Evolutionary conservation across 30 jellyfish, hydroid and myxozoan genomes (phyloP), one percentile per base, ranked within the genome.

Genomic region (Calvadosia cruxmelitensis): DNA sequence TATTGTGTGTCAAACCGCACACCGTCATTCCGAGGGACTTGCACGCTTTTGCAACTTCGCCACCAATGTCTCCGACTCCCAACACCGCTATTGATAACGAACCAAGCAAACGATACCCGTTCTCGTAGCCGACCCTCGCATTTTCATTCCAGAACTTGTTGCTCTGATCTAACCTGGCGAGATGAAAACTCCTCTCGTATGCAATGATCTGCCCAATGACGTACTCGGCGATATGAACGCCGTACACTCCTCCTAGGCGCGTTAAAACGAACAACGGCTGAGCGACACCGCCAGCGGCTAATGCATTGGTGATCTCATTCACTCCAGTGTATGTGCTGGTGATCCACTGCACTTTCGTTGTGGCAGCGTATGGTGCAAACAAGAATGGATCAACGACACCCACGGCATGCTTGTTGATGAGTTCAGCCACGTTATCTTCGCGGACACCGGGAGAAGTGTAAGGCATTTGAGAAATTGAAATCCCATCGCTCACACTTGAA

Each of bases 51-150:
- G 95, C 97, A 52, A 88, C 64, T 15, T 49, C 70, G 0, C 50
- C 27, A 3, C 97, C 97, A 49, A 88, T 81, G 24, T 81, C 93
- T 0, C 97, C 97, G 20, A 76, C 77, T 0, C 97, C 97, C 7
- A 88, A 65, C 20, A 88, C 28, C 27, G 85, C 71, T 13, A 88
- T 57, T 10, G 85, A 51, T 30, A 88, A 74, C 50, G 31, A 29
- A 31, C 49, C 57, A 31, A 88, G 73, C 32, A 65, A 20, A 33
- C 96, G 85, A 42, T 64, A 42, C 5, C 28, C 72, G 32, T 63
- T 51, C n/a, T n/a, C n/a, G n/a, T n/a, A n/a, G n/a, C n/a, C n/a
- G 15, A 15, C 12, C 25, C 64, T 30, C 0, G 30, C 7, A 2
- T 2, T 10, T 1, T 1, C 69, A 25, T 34, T 70, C 97, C 97